Percentiles rank a stretch among this genome's conserved stretches.
These are phyloP conservation scores for Pluvianellus socialis DNA, from an alignment of 2,113 vertebrate genomes.

Conservation along the genomic window DNA sequence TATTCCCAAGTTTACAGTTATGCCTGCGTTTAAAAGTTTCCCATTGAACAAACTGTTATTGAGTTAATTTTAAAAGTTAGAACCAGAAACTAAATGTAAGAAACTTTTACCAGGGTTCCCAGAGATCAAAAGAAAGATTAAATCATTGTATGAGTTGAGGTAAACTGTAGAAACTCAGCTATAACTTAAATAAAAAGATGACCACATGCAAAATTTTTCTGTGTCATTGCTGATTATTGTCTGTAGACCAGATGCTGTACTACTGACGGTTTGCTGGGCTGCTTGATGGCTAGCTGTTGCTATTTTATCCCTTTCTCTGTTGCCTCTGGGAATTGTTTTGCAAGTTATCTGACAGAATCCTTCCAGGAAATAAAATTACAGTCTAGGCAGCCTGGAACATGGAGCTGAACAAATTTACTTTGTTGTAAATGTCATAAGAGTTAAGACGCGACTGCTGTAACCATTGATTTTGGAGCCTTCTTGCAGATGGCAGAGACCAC, in stretches of 20 bases:
- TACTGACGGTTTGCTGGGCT: background rate
- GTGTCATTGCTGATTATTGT: background rate
- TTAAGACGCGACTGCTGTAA: background rate
- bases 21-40: background rate
- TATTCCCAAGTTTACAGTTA: constrained; percentile 25
- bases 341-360: background rate
- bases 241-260: background rate
- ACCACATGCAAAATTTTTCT: background rate
- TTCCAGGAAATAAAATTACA: background rate
- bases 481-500: background rate
- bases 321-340: background rate
- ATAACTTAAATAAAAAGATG: background rate
- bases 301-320: background rate
- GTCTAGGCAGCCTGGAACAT: background rate
- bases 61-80: constrained; percentile 15
- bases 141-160: background rate
- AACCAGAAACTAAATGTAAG: background rate
- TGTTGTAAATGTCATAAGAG: background rate
- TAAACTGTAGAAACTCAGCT: background rate
- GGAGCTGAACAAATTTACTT: background rate
- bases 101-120: background rate
- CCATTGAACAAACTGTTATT: background rate
- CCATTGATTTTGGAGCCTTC: background rate
- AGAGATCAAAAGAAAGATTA: background rate
- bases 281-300: background rate